Base-by-base conservation (phyloP, 2,113 vertebrate species). In the Ginglymostoma cirratum region DNA sequence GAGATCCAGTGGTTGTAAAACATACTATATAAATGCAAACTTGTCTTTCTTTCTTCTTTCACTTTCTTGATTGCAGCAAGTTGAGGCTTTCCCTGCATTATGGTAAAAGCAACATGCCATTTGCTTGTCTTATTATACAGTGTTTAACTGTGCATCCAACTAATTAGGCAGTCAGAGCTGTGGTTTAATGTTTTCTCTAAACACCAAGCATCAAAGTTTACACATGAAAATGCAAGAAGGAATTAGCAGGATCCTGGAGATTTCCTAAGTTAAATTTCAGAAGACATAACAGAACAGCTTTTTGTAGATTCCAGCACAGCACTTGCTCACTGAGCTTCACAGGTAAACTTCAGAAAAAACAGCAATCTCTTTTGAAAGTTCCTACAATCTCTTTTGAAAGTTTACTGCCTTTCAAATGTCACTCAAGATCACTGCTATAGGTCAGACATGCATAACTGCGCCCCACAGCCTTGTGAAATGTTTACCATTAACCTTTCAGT, bases 401-500 rank as follows among this genome's bases (percentile, higher is more conserved):
- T 45, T 94, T 70, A 24, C 34, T 70, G 67, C 24, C n/a, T 45
- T 38, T 66, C 38, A 94, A 94, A 70, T 23, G 8, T 67, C 42
- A 94, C 92, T 94, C 10, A 42, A 69, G 66, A 70, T 94, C 42
- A 94, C 23, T 70, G 66, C 65, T 70, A 38, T 42, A 70, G 93
- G 65, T 42, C 67, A 70, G 66, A 96, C 96, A 55, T 96, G 96
- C 95, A 96, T 96, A 96, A 96, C 96, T 96, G 96, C 96, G 76
- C 38, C n/a, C 97, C 96, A 96, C 96, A 97, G 97, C 97, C 96
- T 97, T 96, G 17, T 27, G 24, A 96, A 96, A 76, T 96, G 96
- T 97, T 97, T 97, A 97, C 87, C 96, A 96, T 97, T 97, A 96
- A 96, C 96, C 97, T 97, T 97, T 92, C 23, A 96, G 97, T 96